phyloP scores from a whole-genome alignment of 23 tunicate genomes.

The Trididemnum clinides region DNA sequence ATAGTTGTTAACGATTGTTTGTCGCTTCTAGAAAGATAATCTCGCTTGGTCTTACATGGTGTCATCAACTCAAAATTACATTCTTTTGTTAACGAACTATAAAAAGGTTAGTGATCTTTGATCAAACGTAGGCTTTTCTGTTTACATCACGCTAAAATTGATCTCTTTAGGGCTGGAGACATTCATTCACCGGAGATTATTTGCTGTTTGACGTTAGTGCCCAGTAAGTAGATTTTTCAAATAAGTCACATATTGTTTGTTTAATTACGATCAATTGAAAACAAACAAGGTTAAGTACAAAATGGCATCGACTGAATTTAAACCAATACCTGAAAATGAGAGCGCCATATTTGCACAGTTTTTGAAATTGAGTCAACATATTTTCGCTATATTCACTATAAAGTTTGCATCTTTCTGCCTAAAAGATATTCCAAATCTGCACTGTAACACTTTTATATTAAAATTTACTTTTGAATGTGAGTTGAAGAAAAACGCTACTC shows the following conservation, averaged over 20 bases:
- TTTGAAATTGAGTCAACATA: not conserved
- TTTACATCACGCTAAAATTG: not conserved
- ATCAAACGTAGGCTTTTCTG: not conserved
- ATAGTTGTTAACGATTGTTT: not conserved
- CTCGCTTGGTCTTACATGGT: conserved; percentile 57
- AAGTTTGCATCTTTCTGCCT: too few relatives aligned
- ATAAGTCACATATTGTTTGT: too few relatives aligned
- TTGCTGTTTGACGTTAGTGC: conserved; percentile 50
- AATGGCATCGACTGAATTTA: too few relatives aligned
- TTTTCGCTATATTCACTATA: too few relatives aligned
- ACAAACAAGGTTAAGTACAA: too few relatives aligned
- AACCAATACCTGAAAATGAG: too few relatives aligned
- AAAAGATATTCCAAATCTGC: too few relatives aligned
- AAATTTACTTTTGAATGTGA: too few relatives aligned
- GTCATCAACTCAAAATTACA: conserved; percentile 47
- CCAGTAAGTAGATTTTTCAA: conserved; percentile 52
- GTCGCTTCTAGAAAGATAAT: conserved; percentile 26
- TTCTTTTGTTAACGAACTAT: conserved; percentile 56
- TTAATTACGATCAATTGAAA: too few relatives aligned
- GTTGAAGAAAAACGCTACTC: too few relatives aligned
- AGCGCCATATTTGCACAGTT: too few relatives aligned
- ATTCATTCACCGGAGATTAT: conserved; percentile 77
- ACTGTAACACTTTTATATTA: too few relatives aligned
- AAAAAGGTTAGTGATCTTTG: conserved; percentile 32
- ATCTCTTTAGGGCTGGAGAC: conserved; percentile 70